Evolutionary conservation across 2,888 invertebrate species (phyloP), one percentile per base, ranked within the genome.

Genomic region (Scaptodrosophila latifasciaeformis): DNA sequence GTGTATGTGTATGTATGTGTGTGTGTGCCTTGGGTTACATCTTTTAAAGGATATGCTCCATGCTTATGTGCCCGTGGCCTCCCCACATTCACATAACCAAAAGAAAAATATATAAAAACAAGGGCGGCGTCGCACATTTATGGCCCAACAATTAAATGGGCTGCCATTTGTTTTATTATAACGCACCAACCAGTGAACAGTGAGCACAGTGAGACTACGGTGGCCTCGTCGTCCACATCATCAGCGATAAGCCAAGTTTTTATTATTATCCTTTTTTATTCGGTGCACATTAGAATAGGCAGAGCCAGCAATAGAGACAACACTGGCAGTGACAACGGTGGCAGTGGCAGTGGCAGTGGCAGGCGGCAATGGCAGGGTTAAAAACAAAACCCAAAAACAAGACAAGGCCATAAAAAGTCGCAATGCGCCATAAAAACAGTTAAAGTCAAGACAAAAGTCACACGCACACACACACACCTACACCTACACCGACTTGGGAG

Each of bases 101-200:
- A n/a, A n/a, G n/a, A n/a, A n/a, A n/a, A n/a, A n/a, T n/a, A n/a
- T n/a, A n/a, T n/a, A n/a, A n/a, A n/a, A n/a, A n/a, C n/a, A n/a
- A 65, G 74, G 65, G 75, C 51, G 45, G 56, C 50, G 59, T 57
- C 63, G 57, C 63, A 70, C 82, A 81, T 83, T 81, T 82, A 83
- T 82, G 83, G 71, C 67, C n/a, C 82, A 77, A 77, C 81, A 83
- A 83, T 81, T 81, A 81, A 81, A 81, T 80, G 65, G 82, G 62
- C 76, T 82, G 82, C 81, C 83, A 83, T 81, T 81, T 83, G 81
- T 82, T 83, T 81, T 83, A 81, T 83, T 70, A 69, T 67, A 67
- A 69, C 56, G 67, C 67, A 55, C 62, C 53, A 57, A 48, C n/a
- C n/a, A n/a, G n/a, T n/a, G n/a, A n/a, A n/a, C n/a, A n/a, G n/a